These are phyloP conservation scores for Neuroscelio doddi DNA, from an alignment of 2,888 invertebrate genomes.

Conservation along the genomic window DNA sequence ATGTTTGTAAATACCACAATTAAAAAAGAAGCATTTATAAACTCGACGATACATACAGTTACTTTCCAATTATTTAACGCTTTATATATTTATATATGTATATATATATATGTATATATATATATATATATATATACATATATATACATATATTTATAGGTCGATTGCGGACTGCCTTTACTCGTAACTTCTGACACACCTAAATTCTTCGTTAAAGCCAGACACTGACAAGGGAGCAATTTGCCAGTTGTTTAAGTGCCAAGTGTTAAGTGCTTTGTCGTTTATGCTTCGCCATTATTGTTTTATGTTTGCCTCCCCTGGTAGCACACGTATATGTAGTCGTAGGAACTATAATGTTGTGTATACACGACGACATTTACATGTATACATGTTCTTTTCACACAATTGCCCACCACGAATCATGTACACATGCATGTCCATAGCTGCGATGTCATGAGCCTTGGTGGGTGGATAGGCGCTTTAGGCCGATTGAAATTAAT, in stretches of 20 bases:
- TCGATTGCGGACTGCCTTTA: constrained; percentile 21
- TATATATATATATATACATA: no score
- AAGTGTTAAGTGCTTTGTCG: constrained; percentile 72
- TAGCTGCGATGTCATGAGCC: constrained; percentile 29
- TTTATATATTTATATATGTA: no score
- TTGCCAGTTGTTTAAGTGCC: constrained; percentile 73
- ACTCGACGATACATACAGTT: no score
- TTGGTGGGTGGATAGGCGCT: constrained; percentile 49
- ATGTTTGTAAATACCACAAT: no score
- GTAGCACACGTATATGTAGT: constrained; percentile 26
- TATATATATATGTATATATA: no score
- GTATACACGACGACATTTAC: background rate
- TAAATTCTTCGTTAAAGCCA: constrained; percentile 66
- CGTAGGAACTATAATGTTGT: constrained; percentile 25
- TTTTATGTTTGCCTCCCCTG: constrained; percentile 68
- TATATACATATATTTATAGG: constrained; percentile 6
- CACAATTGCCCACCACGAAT: constrained; percentile 13
- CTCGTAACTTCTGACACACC: constrained; percentile 51
- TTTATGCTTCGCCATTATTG: constrained; percentile 72
- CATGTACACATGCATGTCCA: constrained; percentile 13
- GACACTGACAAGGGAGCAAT: constrained; percentile 71
- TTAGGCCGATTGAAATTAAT: constrained; percentile 70
- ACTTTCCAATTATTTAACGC: no score
- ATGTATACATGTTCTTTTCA: constrained; percentile 19
- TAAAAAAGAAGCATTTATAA: no score